phyloP scores from a whole-genome alignment of 2,888 invertebrate genomes.

The Acanthosepion lycidas region DNA sequence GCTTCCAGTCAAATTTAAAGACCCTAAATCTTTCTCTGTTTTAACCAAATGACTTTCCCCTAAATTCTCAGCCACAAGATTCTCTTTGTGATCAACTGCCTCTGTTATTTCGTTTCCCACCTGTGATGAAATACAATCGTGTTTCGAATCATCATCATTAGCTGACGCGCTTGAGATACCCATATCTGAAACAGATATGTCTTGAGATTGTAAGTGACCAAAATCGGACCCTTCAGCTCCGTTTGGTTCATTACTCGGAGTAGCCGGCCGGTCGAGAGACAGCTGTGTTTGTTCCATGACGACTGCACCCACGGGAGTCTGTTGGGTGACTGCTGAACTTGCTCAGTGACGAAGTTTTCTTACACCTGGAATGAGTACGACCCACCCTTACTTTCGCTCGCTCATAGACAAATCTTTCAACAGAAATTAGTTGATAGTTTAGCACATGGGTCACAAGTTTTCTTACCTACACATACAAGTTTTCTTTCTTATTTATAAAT shows the following conservation, averaged over 20 bases:
- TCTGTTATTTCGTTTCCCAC: not conserved
- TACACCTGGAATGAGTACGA: not conserved
- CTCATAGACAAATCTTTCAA: not conserved
- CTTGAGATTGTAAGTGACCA: not conserved
- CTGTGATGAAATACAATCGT: not conserved
- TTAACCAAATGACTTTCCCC: not conserved
- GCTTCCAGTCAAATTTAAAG: not conserved
- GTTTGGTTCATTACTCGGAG: not conserved
- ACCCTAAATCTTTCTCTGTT: not conserved
- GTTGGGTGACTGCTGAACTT: conserved; percentile 35
- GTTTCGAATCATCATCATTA: not conserved
- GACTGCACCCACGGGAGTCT: conserved; percentile 33
- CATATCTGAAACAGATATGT: not conserved
- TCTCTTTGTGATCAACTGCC: not conserved
- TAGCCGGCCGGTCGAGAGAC: conserved; percentile 20
- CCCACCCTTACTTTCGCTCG: not conserved
- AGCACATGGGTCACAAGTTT: not conserved
- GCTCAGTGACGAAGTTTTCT: not conserved
- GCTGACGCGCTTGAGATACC: not conserved
- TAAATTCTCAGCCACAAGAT: not conserved
- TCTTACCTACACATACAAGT: not conserved
- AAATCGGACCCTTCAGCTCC: not conserved
- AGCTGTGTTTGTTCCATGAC: conserved; percentile 45
- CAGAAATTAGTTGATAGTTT: not conserved
- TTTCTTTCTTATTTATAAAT: not conserved